Conservation (phyloP, 2,113 vertebrate species). For the Pristiophorus japonicus region DNA sequence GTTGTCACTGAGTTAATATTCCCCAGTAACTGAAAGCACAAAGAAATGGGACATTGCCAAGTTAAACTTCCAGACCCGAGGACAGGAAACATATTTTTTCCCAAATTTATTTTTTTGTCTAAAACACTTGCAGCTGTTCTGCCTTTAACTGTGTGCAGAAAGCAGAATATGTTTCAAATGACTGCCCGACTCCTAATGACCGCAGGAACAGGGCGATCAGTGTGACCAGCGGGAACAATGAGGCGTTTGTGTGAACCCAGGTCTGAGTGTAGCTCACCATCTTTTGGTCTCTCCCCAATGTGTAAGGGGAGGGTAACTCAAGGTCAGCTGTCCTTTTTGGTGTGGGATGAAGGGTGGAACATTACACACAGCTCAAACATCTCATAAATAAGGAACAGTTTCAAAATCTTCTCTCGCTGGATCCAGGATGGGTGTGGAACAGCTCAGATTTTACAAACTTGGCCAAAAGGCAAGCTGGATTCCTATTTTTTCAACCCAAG, state of each 20-base stretch:
- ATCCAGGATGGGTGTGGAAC: neutral
- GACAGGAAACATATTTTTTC: conserved; percentile 27
- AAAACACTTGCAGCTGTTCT: conserved; percentile 30
- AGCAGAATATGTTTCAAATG: neutral
- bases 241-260: neutral
- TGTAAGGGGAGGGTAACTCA: neutral
- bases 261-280: neutral
- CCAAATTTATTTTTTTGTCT: neutral
- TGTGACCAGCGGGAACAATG: neutral
- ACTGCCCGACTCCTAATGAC: neutral
- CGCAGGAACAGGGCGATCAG: neutral
- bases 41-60: neutral
- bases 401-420: neutral
- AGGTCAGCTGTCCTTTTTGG: neutral
- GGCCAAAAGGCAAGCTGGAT: neutral
- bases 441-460: no score
- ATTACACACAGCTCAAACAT: neutral
- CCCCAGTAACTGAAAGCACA: neutral
- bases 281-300: neutral
- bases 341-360: neutral
- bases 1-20: neutral
- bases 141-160: neutral
- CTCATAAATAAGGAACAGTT: neutral
- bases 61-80: conserved; percentile 24
- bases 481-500: neutral